phyloP scores from a whole-genome alignment of 2,113 vertebrate species.

The Brachypteracias leptosomus region DNA sequence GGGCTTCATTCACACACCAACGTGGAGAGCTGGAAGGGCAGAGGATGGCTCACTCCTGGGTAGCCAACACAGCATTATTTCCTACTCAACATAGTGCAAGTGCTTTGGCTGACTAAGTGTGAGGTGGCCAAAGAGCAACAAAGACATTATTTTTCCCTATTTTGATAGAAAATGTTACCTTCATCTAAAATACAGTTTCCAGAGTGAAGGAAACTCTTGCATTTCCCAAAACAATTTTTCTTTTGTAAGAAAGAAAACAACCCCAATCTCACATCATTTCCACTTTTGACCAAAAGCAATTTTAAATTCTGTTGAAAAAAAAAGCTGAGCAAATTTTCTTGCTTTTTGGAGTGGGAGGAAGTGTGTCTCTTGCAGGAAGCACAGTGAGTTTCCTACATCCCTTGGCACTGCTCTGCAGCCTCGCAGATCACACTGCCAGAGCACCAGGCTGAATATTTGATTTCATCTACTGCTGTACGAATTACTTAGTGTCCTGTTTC shows the following conservation, averaged over 20 bases:
- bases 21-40: not conserved
- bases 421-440: not conserved
- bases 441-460: not conserved
- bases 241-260: not conserved
- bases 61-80: fast-evolving
- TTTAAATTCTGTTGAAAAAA: not conserved
- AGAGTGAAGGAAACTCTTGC: not conserved
- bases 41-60: not conserved
- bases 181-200: not conserved
- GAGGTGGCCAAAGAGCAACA: not conserved
- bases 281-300: not conserved
- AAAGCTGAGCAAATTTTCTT: not conserved
- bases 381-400: not conserved
- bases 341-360: not conserved
- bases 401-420: conserved; percentile 2
- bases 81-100: not conserved
- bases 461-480: not conserved
- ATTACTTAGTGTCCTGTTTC: not conserved
- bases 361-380: not conserved
- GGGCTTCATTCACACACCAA: fast-evolving
- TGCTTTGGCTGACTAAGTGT: not conserved
- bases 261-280: not conserved
- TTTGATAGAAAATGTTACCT: not conserved
- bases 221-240: not conserved
- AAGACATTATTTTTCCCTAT: not conserved